Evolutionary conservation across 2,888 invertebrate species (phyloP).

Genomic region (Criorhina ranunculi): DNA sequence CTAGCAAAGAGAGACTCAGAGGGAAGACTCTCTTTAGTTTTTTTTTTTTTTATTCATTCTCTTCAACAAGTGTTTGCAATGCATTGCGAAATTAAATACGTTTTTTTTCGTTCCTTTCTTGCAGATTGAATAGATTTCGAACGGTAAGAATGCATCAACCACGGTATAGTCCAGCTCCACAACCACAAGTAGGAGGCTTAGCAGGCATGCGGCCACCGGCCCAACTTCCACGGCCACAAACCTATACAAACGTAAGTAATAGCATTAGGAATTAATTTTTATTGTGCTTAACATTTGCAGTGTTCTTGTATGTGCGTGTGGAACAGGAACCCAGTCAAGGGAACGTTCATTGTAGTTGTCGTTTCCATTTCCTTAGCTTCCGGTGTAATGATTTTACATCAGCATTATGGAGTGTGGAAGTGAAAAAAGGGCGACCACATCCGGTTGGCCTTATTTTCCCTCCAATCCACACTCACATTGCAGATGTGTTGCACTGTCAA

Average conservation of each 20-base stretch:
- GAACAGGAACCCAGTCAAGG: conserved; percentile 23
- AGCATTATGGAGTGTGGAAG: neutral
- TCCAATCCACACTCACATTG: conserved; percentile 70
- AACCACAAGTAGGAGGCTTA: conserved; percentile 78
- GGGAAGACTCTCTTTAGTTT: neutral
- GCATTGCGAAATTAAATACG: conserved; percentile 15
- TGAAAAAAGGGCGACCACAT: conserved; percentile 21
- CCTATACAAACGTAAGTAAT: conserved; percentile 85
- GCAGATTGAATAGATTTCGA: conserved; percentile 60
- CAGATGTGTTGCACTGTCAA: conserved; percentile 77
- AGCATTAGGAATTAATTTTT: conserved; percentile 13
- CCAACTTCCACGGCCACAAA: conserved; percentile 80
- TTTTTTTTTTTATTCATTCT: neutral
- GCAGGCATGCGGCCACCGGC: conserved; percentile 79
- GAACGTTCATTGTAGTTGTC: conserved; percentile 11
- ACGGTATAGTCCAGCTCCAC: conserved; percentile 81
- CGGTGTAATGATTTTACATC: conserved; percentile 20
- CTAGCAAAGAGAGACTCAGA: neutral
- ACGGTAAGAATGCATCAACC: conserved; percentile 81
- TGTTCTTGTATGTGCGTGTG: conserved; percentile 15
- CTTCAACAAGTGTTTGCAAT: conserved; percentile 43
- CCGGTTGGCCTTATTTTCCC: conserved; percentile 50
- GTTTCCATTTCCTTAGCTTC: conserved; percentile 44
- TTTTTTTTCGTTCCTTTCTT: conserved; percentile 20
- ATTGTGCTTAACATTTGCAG: too few relatives aligned